Evolutionary conservation across 2,113 vertebrate species (phyloP).

Genomic region (Oxyruncus cristatus): DNA sequence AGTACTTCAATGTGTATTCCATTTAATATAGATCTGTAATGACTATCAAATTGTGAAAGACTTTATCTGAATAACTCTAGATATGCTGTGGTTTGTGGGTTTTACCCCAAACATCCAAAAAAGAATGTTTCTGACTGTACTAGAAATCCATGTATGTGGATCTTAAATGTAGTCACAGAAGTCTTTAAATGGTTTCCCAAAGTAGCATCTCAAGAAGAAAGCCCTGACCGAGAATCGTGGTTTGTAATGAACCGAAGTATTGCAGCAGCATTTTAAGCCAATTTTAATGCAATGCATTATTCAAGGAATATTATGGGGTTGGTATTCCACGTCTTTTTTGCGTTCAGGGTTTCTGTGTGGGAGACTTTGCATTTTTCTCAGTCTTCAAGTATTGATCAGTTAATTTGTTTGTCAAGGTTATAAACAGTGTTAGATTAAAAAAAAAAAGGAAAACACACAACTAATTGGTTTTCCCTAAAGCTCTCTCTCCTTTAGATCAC

Average conservation of each 20-base stretch:
- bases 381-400: constrained; percentile 5
- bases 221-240: not conserved
- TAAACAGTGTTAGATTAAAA: not conserved
- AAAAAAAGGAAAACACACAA: not conserved
- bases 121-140: not conserved
- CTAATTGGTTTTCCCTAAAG: not conserved
- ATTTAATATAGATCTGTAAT: not conserved
- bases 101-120: not conserved
- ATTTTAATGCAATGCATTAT: not conserved
- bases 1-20: not conserved
- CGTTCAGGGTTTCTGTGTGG: not conserved
- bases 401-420: constrained; percentile 28
- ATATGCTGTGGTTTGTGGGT: not conserved
- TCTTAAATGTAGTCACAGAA: not conserved
- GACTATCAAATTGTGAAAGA: not conserved
- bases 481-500: not conserved
- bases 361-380: not conserved
- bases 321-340: not conserved
- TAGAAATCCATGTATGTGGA: not conserved
- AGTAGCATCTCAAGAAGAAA: not conserved
- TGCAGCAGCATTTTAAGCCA: not conserved
- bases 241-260: not conserved
- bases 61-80: not conserved
- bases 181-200: not conserved
- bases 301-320: not conserved